phyloP scores from a whole-genome alignment of 2,113 vertebrate genomes.

The Apodemus speciosus region DNA sequence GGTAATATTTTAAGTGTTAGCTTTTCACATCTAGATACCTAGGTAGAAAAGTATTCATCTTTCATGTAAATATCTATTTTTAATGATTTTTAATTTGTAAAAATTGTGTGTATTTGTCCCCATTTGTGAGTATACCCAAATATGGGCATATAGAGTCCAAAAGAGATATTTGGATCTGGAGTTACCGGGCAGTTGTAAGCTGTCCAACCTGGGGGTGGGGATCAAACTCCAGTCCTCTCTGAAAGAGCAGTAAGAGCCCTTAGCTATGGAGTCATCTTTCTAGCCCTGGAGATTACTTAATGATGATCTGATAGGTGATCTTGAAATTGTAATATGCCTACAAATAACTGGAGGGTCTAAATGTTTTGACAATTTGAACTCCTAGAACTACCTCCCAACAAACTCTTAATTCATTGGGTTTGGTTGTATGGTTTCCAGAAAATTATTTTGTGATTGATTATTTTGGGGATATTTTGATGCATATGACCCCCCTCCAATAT shows the following conservation, averaged over 20 bases:
- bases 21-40: neutral
- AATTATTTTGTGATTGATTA: conserved; percentile 11
- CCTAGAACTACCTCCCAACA: neutral
- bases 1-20: neutral
- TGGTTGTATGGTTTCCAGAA: neutral
- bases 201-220: neutral
- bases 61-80: neutral
- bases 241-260: neutral
- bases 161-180: neutral
- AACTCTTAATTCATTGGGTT: neutral
- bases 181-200: neutral
- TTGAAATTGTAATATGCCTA: neutral
- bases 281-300: neutral
- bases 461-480: neutral
- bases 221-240: neutral
- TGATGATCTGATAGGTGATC: neutral
- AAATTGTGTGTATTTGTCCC: neutral
- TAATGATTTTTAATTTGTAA: neutral
- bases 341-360: neutral
- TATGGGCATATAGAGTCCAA: too few species aligned
- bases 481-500: neutral
- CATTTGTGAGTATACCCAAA: neutral
- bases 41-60: neutral
- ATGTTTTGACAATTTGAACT: conserved; percentile 21
- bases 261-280: neutral